Evolutionary conservation across 2,797 vertebrate genomes (phyloP).

Genomic region (Anabacerthia variegaticeps): DNA sequence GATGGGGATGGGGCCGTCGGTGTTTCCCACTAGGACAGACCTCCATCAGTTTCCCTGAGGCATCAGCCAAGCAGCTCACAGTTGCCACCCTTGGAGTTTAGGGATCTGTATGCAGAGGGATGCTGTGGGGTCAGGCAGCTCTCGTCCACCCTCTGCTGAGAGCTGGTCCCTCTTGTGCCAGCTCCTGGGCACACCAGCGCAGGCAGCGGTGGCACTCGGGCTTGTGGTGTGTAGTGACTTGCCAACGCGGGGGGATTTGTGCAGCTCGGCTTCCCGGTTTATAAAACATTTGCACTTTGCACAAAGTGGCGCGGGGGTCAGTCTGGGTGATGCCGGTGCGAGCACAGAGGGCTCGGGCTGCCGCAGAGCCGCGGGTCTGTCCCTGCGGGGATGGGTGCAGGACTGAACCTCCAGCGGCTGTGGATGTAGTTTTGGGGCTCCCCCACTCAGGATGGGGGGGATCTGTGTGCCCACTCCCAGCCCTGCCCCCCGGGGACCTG

Average conservation of each 20-base stretch:
- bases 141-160: background rate
- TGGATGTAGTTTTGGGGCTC: background rate
- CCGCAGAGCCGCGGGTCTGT: background rate
- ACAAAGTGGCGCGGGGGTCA: background rate
- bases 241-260: background rate
- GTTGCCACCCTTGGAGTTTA: background rate
- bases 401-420: background rate
- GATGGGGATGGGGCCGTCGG: fast-evolving
- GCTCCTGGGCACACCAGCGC: background rate
- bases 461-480: background rate
- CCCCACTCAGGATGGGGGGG: background rate
- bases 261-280: background rate
- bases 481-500: background rate
- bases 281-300: background rate
- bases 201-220: background rate
- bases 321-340: background rate
- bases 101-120: background rate
- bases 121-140: background rate
- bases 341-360: background rate
- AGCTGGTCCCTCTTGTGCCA: background rate
- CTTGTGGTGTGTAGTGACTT: background rate
- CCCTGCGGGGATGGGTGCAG: background rate
- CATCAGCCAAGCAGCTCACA: fast-evolving
- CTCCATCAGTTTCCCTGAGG: background rate
- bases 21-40: background rate